A percentile compares a stretch with the other conserved stretches of the same genome.
Conservation (phyloP, 2,113 vertebrate genomes). For the Mesocricetus auratus region DNA sequence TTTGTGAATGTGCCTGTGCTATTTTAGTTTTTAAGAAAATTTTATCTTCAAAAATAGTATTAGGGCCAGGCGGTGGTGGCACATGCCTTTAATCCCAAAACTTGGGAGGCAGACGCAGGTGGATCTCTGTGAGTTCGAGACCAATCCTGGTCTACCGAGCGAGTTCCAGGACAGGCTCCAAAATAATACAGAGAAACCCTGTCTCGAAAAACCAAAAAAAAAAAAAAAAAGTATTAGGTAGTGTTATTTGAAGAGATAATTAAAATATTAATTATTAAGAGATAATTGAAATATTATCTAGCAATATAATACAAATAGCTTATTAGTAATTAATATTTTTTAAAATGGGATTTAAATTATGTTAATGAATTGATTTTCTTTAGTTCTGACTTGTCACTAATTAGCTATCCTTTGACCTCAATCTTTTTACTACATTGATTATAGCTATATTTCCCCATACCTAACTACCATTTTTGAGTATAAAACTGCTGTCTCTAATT, state of each 20-base stretch:
- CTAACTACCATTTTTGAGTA: background rate
- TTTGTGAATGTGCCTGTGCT: background rate
- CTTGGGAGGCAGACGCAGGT: no score
- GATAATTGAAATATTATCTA: background rate
- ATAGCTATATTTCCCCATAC: background rate
- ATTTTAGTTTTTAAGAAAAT: background rate
- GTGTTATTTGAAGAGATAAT: background rate
- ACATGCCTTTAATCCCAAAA: no score
- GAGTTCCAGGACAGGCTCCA: no score
- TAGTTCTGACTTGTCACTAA: background rate
- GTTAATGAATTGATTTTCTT: background rate
- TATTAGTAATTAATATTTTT: slow-evolving; percentile 11
- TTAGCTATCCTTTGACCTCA: background rate
- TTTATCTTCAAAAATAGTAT: slow-evolving; percentile 28
- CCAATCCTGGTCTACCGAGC: no score
- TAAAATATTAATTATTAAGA: background rate
- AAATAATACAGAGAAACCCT: no score
- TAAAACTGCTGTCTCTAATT: background rate
- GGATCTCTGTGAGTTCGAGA: no score
- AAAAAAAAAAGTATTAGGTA: slow-evolving; percentile 12
- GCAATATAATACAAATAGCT: background rate
- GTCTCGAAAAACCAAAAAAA: no score
- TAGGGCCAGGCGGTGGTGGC: no score
- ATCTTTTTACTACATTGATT: background rate
- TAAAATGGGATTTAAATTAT: slow-evolving; percentile 16